phyloP scores from a whole-genome alignment of 1,140 invertebrate genomes.

The Drosophila quadrilineata region DNA sequence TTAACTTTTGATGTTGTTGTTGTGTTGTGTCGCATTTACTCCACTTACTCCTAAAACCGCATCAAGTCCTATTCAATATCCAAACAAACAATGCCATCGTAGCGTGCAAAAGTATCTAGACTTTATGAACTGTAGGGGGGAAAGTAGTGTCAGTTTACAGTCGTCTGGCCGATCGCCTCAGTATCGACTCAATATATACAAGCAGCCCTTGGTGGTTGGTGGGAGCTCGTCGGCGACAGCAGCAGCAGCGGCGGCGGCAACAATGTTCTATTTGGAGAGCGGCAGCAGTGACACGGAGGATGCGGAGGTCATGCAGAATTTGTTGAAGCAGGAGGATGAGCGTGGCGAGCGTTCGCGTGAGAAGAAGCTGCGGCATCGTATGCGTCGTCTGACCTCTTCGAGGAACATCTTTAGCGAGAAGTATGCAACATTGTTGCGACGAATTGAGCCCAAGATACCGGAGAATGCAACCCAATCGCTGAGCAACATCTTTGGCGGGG shows the following conservation, averaged over 20 bases:
- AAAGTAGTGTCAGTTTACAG: conserved; percentile 52
- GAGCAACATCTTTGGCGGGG: conserved; percentile 46
- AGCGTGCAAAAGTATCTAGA: conserved; percentile 64
- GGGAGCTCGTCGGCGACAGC: conserved; percentile 32
- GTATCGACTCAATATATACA: conserved; percentile 60
- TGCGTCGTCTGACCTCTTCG: conserved; percentile 83
- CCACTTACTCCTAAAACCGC: conserved; percentile 26
- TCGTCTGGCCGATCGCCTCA: conserved; percentile 50
- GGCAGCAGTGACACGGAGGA: conserved; percentile 66
- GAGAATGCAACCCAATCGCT: conserved; percentile 65
- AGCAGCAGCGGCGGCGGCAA: conserved; percentile 52
- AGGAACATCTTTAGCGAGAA: conserved; percentile 83
- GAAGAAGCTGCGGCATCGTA: conserved; percentile 82
- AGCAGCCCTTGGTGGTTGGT: conserved; percentile 44
- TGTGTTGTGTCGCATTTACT: conserved; percentile 46
- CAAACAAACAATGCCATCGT: conserved; percentile 14
- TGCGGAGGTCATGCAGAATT: conserved; percentile 64
- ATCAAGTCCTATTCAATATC: background rate
- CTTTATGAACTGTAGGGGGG: conserved; percentile 63
- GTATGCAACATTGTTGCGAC: conserved; percentile 81
- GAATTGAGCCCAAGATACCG: conserved; percentile 64
- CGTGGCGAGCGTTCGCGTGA: conserved; percentile 79
- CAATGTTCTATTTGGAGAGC: conserved; percentile 64
- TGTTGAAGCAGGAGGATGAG: conserved; percentile 84
- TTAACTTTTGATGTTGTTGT: conserved; percentile 54